A percentile compares a stretch with the other conserved stretches of the same genome.
These are phyloP conservation scores for Sceloporus undulatus DNA, from an alignment of 2,113 vertebrate species.

Conservation along the genomic window DNA sequence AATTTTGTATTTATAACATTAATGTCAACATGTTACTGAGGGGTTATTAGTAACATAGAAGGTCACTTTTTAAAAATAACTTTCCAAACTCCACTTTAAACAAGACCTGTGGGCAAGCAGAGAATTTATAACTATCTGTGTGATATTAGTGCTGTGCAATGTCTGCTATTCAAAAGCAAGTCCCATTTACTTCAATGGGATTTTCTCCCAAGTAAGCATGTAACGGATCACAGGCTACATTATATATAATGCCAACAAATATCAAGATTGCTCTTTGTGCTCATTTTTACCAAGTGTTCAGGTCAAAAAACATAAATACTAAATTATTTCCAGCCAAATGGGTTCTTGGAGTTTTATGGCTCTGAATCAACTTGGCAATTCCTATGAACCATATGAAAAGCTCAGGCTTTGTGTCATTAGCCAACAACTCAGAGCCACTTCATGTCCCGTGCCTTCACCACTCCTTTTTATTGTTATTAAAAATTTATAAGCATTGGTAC, in stretches of 20 bases:
- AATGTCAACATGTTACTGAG: no score
- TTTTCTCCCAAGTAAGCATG: neutral
- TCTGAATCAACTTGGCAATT: conserved; percentile 62
- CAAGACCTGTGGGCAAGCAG: neutral
- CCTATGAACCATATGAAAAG: conserved; percentile 35
- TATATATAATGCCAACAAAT: neutral
- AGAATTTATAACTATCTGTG: neutral
- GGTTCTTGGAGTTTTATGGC: conserved; percentile 36
- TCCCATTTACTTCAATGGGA: neutral
- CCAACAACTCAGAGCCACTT: conserved; percentile 13
- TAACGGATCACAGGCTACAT: conserved; percentile 4
- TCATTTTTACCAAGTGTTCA: conserved; percentile 50
- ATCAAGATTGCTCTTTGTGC: conserved; percentile 44
- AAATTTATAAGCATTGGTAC: conserved; percentile 33
- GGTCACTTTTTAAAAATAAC: no score
- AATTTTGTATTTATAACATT: no score
- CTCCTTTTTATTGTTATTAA: conserved; percentile 50
- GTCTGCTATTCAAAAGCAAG: neutral
- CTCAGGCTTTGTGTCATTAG: conserved; percentile 16
- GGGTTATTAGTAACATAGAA: no score
- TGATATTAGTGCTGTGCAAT: no score
- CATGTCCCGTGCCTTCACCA: conserved; percentile 37
- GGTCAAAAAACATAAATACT: conserved; percentile 50
- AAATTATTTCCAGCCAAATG: conserved; percentile 57
- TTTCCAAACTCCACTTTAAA: neutral